Percentiles rank a stretch among this genome's conserved stretches.
These are phyloP conservation scores for Phalera bucephala DNA, from an alignment of 2,888 invertebrate genomes.

Conservation along the genomic window DNA sequence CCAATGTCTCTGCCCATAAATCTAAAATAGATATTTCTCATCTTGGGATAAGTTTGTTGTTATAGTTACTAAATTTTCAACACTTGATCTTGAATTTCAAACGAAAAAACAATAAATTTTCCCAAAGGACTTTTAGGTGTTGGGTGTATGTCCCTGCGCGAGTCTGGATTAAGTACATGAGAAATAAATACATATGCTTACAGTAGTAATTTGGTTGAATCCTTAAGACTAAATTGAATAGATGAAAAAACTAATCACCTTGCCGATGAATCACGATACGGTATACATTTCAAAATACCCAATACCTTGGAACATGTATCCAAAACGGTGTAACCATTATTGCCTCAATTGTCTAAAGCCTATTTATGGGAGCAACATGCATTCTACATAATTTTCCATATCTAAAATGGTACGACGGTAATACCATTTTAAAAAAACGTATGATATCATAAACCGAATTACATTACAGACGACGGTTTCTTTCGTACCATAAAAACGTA, in stretches of 20 bases:
- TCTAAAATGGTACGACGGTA: not conserved
- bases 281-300: not conserved
- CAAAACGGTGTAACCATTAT: not conserved
- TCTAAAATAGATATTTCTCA: no score
- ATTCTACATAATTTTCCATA: not conserved
- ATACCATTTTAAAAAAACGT: not conserved
- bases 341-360: not conserved
- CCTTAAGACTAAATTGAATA: not conserved
- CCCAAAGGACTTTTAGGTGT: no score
- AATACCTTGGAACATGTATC: not conserved
- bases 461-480: conserved; percentile 2
- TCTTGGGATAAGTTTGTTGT: no score
- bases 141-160: no score
- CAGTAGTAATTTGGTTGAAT: no score
- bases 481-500: conserved; percentile 10
- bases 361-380: not conserved
- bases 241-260: not conserved
- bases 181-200: no score
- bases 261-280: not conserved
- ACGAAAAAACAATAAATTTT: no score
- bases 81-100: no score
- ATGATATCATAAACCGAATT: conserved; percentile 1
- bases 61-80: no score
- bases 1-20: no score
- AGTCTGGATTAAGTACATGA: no score